These are phyloP conservation scores for Brachionus rubens DNA, from an alignment of 1,140 invertebrate genomes.

Conservation along the genomic window DNA sequence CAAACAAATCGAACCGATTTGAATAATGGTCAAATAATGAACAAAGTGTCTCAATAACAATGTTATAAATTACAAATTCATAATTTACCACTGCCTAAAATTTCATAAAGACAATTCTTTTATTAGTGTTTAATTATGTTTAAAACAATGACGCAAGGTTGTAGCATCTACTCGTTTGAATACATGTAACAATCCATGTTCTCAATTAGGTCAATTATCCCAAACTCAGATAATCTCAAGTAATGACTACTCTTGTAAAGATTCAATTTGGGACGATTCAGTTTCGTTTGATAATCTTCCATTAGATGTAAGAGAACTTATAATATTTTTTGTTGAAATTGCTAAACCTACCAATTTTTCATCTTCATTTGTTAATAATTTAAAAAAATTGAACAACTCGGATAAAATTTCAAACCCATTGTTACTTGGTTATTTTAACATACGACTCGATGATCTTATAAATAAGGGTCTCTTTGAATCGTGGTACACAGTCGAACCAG, in stretches of 20 bases:
- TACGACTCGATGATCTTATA: neutral
- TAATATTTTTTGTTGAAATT: conserved; percentile 4
- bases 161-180: neutral
- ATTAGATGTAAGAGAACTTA: conserved; percentile 27
- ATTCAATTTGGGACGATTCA: conserved; percentile 42
- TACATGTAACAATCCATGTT: neutral
- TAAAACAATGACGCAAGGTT: conserved; percentile 5
- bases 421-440: neutral
- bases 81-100: neutral
- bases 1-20: neutral
- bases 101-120: conserved; percentile 18
- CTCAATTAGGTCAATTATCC: neutral
- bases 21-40: neutral
- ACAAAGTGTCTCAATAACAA: neutral
- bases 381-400: conserved; percentile 37
- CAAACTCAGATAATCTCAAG: neutral
- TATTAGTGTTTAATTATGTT: conserved; percentile 42
- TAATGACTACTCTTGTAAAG: neutral
- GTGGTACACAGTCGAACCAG: conserved; percentile 24
- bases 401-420: conserved; percentile 4
- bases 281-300: conserved; percentile 39
- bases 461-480: conserved; percentile 30
- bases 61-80: neutral
- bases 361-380: conserved; percentile 20
- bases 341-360: conserved; percentile 34